phyloP scores from a whole-genome alignment of 2,113 vertebrate species.

The Rattus rattus region DNA sequence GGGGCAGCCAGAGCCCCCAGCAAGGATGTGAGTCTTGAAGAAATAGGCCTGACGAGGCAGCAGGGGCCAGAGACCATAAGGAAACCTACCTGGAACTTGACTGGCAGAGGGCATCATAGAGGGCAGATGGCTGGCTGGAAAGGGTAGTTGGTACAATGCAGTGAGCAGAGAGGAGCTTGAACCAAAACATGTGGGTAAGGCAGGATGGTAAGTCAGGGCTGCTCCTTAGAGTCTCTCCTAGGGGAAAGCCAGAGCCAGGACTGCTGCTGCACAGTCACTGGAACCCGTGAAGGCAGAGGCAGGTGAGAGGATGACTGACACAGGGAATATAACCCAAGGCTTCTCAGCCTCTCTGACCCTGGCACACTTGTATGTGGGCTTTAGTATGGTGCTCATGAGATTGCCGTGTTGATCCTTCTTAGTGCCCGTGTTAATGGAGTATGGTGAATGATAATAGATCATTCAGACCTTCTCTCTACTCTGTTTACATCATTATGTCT shows the following conservation, averaged over 20 bases:
- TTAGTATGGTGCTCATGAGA: neutral
- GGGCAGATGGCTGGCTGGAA: neutral
- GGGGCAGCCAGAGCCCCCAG: neutral
- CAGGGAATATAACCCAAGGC: neutral
- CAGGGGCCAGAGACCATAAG: neutral
- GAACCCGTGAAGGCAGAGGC: neutral
- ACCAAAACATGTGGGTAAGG: neutral
- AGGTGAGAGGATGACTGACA: no score
- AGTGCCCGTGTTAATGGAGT: neutral
- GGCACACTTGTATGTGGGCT: neutral
- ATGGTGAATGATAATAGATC: neutral
- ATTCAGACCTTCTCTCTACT: neutral
- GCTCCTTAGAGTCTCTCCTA: neutral
- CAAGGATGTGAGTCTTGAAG: neutral
- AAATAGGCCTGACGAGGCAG: no score
- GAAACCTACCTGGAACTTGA: neutral
- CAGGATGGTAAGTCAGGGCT: accelerated
- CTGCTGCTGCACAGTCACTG: neutral
- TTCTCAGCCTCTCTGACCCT: neutral
- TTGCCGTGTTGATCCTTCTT: neutral
- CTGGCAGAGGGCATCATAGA: neutral
- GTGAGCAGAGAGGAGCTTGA: neutral
- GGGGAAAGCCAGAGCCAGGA: neutral
- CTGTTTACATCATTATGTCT: neutral
- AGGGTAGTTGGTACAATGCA: neutral